These are phyloP conservation scores for Cephalotes varians DNA, from an alignment of 2,888 invertebrate genomes.

Conservation along the genomic window DNA sequence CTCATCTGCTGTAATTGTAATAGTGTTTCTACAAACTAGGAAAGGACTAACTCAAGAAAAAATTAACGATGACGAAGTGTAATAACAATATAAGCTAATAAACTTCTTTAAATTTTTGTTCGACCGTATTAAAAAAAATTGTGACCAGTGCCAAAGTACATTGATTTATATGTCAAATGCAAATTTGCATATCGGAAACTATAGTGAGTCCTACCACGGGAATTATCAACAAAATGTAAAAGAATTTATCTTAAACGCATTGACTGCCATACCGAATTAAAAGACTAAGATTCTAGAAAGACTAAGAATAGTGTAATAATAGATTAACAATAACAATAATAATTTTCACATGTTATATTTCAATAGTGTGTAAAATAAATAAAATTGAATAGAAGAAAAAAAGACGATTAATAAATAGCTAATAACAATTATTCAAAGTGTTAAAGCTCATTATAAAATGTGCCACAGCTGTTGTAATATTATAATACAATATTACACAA, in stretches of 20 bases:
- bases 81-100: neutral
- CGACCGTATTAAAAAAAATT: neutral
- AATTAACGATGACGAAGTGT: neutral
- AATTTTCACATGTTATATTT: constrained; percentile 11
- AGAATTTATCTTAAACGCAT: neutral
- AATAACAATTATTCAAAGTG: neutral
- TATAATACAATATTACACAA: neutral
- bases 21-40: neutral
- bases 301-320: constrained; percentile 36
- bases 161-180: neutral
- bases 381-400: neutral
- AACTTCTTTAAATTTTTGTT: neutral
- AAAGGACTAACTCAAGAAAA: neutral
- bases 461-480: neutral
- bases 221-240: neutral
- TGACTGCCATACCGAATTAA: constrained; percentile 23
- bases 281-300: constrained; percentile 1
- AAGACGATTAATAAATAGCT: neutral
- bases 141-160: constrained; percentile 39
- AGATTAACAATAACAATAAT: constrained; percentile 13
- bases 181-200: neutral
- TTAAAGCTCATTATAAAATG: neutral
- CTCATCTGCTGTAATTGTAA: neutral
- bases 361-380: neutral
- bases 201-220: neutral